Conservation (phyloP, 2,888 invertebrate genomes). For the Agelastica alni region DNA sequence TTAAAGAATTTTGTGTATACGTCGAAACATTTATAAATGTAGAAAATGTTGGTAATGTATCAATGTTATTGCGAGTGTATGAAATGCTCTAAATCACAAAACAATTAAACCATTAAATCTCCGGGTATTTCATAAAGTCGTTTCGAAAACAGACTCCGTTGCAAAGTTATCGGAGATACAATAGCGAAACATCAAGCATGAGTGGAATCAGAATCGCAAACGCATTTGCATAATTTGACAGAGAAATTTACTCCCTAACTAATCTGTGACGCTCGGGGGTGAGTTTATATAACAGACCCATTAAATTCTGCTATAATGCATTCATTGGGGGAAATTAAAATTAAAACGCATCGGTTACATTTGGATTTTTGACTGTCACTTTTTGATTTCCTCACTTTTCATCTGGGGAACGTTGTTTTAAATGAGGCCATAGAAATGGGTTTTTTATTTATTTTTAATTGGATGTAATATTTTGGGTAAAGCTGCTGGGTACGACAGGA, state of each 20-base stretch:
- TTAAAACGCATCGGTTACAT: constrained; percentile 30
- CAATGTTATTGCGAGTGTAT: no score
- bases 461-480: no score
- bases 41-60: no score
- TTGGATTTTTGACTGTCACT: constrained; percentile 38
- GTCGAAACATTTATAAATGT: no score
- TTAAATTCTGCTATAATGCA: constrained; percentile 52
- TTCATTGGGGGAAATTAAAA: constrained; percentile 49
- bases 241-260: constrained; percentile 57
- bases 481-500: no score
- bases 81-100: constrained; percentile 1
- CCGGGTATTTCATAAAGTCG: constrained; percentile 10
- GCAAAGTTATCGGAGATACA: constrained; percentile 25
- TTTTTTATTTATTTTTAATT: no score
- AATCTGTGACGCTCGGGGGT: constrained; percentile 55
- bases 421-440: no score
- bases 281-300: constrained; percentile 52
- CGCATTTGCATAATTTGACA: constrained; percentile 57
- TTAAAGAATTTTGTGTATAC: no score
- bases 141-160: constrained; percentile 12
- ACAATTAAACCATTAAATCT: constrained; percentile 18
- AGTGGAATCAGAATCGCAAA: constrained; percentile 42
- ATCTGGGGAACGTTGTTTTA: constrained; percentile 5
- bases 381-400: constrained; percentile 23
- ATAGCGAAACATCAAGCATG: constrained; percentile 26